Evolutionary conservation across 2,888 invertebrate species (phyloP).

Genomic region (Copidosoma aretas): DNA sequence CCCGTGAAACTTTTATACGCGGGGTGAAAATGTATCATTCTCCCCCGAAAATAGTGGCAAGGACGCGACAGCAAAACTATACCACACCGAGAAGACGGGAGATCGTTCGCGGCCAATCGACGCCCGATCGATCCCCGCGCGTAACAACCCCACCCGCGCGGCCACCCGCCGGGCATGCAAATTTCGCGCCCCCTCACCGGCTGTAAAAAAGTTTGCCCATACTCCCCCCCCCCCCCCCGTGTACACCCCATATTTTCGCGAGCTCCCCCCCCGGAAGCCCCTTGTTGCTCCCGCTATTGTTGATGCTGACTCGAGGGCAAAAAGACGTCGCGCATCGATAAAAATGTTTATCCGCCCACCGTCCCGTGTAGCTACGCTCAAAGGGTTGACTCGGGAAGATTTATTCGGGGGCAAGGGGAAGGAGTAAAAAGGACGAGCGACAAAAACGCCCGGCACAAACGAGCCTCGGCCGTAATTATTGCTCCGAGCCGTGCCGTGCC

Average conservation of each 20-base stretch:
- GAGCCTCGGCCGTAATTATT: conserved; percentile 46
- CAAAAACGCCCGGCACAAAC: too few species aligned
- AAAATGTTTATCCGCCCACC: too few species aligned
- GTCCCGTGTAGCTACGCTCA: too few species aligned
- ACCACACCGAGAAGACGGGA: conserved; percentile 44
- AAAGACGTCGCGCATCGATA: too few species aligned
- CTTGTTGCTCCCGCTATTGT: too few species aligned
- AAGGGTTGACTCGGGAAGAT: too few species aligned
- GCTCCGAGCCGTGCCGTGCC: conserved; percentile 32
- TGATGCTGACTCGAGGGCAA: too few species aligned
- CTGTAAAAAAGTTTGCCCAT: conserved; percentile 49
- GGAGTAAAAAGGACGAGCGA: too few species aligned
- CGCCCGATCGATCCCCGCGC: conserved; percentile 49
- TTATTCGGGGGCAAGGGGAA: too few species aligned
- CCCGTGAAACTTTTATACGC: conserved; percentile 29
- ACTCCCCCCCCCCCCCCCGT: conserved; percentile 23
- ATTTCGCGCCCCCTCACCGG: conserved; percentile 46
- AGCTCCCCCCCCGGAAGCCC: too few species aligned
- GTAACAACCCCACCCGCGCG: conserved; percentile 42
- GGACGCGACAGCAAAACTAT: conserved; percentile 15
- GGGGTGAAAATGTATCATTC: conserved; percentile 33
- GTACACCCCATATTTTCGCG: too few species aligned
- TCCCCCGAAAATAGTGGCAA: not conserved
- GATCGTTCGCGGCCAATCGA: conserved; percentile 48
- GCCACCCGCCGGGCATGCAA: conserved; percentile 48